Evolutionary conservation across 2,888 invertebrate species (phyloP).

Genomic region (Yponomeuta evonymella): DNA sequence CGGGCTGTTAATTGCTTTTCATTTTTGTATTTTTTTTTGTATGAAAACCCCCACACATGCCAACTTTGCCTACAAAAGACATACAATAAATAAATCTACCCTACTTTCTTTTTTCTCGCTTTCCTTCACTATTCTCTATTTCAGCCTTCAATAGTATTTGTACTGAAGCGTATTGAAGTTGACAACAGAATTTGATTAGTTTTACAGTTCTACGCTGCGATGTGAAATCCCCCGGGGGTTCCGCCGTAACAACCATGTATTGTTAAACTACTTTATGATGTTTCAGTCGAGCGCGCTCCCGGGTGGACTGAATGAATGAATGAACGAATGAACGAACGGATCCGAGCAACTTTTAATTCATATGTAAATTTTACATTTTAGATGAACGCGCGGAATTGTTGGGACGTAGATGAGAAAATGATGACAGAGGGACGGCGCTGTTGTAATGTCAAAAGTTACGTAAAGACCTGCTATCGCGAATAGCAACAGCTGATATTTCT

Average conservation of each 20-base stretch:
- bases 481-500: too few species aligned
- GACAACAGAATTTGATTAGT: too few species aligned
- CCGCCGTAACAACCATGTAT: background rate
- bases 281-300: background rate
- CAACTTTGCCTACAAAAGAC: too few species aligned
- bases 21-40: too few species aligned
- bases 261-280: background rate
- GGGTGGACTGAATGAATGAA: background rate
- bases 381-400: background rate
- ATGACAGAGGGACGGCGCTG: background rate
- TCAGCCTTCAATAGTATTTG: too few species aligned
- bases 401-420: background rate
- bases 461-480: too few species aligned
- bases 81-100: too few species aligned
- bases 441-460: background rate
- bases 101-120: too few species aligned
- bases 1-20: too few species aligned
- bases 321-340: background rate
- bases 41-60: too few species aligned
- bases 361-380: conserved; percentile 4
- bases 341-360: conserved; percentile 4
- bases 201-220: background rate
- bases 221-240: background rate
- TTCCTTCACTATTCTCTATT: too few species aligned
- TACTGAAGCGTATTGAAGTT: too few species aligned